These are phyloP conservation scores for Poeciliopsis turneri DNA, from an alignment of 2,797 vertebrate genomes.

Conservation along the genomic window DNA sequence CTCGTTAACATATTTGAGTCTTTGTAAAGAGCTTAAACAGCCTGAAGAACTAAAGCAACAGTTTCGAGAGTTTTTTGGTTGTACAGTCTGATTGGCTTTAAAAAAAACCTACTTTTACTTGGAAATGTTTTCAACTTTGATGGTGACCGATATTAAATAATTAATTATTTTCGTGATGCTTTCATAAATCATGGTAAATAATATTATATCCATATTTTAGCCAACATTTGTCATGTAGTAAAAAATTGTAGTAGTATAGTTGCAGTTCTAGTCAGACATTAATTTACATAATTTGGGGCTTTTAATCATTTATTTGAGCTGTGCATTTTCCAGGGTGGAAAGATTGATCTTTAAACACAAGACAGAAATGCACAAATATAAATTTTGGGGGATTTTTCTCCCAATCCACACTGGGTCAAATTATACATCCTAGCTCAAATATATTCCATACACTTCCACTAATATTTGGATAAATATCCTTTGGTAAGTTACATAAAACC, in stretches of 20 bases:
- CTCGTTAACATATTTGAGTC: slow-evolving; percentile 37
- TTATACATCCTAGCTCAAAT: background rate
- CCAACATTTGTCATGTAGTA: background rate
- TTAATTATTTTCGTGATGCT: background rate
- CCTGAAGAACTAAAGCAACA: slow-evolving; percentile 42
- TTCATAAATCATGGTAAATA: background rate
- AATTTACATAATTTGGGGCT: background rate
- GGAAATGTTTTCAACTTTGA: background rate
- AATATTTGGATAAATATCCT: background rate
- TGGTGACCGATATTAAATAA: background rate
- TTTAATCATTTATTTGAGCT: background rate
- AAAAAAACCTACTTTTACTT: background rate
- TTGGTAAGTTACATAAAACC: background rate
- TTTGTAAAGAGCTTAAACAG: slow-evolving; percentile 41
- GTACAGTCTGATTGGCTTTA: background rate
- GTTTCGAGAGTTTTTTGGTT: slow-evolving; percentile 5
- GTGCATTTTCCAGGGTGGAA: background rate
- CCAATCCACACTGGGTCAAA: background rate
- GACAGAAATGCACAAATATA: background rate
- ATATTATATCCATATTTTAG: background rate
- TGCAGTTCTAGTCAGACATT: background rate
- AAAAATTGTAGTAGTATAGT: background rate
- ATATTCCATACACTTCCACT: background rate
- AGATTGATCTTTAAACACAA: background rate
- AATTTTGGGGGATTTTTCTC: background rate